phyloP scores from a whole-genome alignment of 2,113 vertebrate species.

The Guaruba guarouba region DNA sequence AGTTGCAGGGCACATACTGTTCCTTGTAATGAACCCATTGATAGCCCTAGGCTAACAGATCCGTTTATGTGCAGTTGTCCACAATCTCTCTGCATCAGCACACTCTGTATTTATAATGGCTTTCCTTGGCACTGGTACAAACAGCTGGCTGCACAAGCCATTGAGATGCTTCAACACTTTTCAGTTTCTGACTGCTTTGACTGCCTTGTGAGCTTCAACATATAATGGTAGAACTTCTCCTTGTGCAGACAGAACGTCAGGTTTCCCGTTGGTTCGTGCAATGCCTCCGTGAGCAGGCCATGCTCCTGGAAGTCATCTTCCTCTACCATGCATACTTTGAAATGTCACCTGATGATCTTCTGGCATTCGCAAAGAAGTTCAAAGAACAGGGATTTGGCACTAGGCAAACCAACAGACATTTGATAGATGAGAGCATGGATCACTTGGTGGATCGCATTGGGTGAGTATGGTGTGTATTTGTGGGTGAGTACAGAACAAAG shows the following conservation, averaged over 20 bases:
- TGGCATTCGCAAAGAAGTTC: conserved; percentile 89
- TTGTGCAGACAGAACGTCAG: conserved; percentile 88
- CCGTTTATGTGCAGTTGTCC: neutral
- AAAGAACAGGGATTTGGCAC: conserved; percentile 94
- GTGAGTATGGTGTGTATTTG: conserved; percentile 58
- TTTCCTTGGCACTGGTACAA: neutral
- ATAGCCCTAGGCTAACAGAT: neutral
- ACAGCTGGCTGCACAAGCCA: neutral
- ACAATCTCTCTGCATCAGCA: neutral
- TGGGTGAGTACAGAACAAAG: neutral
- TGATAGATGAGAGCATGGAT: conserved; percentile 94
- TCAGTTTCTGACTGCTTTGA: neutral
- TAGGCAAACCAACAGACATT: conserved; percentile 92
- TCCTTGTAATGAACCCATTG: neutral
- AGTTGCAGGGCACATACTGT: fast-evolving
- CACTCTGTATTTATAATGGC: neutral
- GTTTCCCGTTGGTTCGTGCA: conserved; percentile 95
- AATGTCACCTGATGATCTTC: conserved; percentile 86
- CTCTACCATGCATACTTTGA: conserved; percentile 97
- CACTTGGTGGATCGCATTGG: conserved; percentile 90
- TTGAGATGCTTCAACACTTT: neutral
- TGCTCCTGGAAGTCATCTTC: conserved; percentile 95
- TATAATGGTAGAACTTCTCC: neutral
- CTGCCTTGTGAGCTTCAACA: neutral
- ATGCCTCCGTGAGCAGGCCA: conserved; percentile 92